Evolutionary conservation across 2,888 invertebrate genomes (phyloP), one percentile per base, ranked within the genome.

Genomic region (Drosophila maculinotata): DNA sequence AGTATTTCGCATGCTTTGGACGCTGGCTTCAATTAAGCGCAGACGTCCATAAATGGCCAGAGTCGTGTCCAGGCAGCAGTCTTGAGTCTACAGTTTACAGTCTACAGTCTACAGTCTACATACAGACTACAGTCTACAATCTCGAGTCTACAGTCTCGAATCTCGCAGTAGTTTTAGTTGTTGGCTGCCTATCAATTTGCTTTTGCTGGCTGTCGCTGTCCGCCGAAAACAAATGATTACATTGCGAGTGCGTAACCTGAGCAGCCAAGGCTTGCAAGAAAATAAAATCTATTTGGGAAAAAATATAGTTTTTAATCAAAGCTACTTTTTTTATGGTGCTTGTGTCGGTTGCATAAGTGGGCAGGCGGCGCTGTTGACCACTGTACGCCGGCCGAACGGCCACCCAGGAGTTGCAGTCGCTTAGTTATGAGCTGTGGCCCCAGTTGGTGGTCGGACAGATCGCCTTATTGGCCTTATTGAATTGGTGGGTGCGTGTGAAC

Each of bases 231-330:
- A 84, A 87, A 87, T 82, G 81, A 82, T 78, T 81, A 87, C 81
- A 75, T 76, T 62, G 76, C 70, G 87, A 80, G 76, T 81, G 79
- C 79, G 85, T 87, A 82, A 87, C 87, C 69, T 87, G 87, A 87
- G 87, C 83, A 69, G 83, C 69, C 60, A 49, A 52, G 58, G 77
- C 48, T 52, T 60, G 53, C 52, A 33, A 41, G 6, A 23, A 30
- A 39, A 28, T 64, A 31, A 42, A 62, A 54, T 58, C 58, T n/a
- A 56, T 38, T 48, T 36, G 54, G 25, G 23, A 42, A 31, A 42
- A 75, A 69, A 79, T 80, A 69, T 69, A 38, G 71, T 66, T 72
- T 79, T 72, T 77, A 84, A 84, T 81, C 75, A 68, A 51, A 66
- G 57, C 54, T 68, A 60, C 67, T 51, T 70, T 69, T 69, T 58